Evolutionary conservation across 2,888 invertebrate genomes (phyloP).

Genomic region (Esperia sulphurella): DNA sequence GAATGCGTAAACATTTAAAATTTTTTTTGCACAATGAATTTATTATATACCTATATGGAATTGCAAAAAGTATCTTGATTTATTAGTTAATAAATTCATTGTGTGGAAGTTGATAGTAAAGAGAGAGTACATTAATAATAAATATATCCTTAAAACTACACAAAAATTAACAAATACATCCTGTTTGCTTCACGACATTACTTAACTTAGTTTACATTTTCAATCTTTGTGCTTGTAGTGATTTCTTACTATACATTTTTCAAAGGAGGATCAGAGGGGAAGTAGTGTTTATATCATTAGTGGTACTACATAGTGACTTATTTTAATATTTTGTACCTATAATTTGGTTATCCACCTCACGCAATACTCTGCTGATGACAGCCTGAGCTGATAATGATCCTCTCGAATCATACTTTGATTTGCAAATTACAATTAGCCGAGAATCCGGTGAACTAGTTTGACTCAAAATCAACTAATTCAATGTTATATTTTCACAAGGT

Average conservation of each 20-base stretch:
- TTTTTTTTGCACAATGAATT: constrained; percentile 51
- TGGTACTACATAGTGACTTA: constrained; percentile 59
- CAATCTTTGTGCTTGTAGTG: constrained; percentile 63
- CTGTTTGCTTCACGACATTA: constrained; percentile 61
- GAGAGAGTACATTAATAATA: constrained; percentile 60
- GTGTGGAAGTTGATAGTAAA: constrained; percentile 50
- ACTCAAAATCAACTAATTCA: constrained; percentile 76
- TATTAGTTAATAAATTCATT: constrained; percentile 26
- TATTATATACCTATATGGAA: not conserved
- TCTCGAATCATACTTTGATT: constrained; percentile 38
- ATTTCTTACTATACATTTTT: constrained; percentile 47
- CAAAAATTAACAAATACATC: constrained; percentile 29
- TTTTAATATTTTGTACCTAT: constrained; percentile 46
- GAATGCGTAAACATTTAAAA: constrained; percentile 43
- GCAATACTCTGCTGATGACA: constrained; percentile 56
- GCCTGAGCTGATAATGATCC: constrained; percentile 63
- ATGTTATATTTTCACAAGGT: constrained; percentile 78
- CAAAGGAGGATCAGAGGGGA: constrained; percentile 60
- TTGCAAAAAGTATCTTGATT: constrained; percentile 4
- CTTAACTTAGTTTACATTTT: constrained; percentile 38
- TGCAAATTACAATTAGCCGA: constrained; percentile 37
- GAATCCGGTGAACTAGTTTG: constrained; percentile 62
- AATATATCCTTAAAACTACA: constrained; percentile 21
- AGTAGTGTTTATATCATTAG: constrained; percentile 56
- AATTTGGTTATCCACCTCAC: constrained; percentile 56